Conservation (phyloP, 92 coral and sea anemone species). For the Desmophyllum pertusum region DNA sequence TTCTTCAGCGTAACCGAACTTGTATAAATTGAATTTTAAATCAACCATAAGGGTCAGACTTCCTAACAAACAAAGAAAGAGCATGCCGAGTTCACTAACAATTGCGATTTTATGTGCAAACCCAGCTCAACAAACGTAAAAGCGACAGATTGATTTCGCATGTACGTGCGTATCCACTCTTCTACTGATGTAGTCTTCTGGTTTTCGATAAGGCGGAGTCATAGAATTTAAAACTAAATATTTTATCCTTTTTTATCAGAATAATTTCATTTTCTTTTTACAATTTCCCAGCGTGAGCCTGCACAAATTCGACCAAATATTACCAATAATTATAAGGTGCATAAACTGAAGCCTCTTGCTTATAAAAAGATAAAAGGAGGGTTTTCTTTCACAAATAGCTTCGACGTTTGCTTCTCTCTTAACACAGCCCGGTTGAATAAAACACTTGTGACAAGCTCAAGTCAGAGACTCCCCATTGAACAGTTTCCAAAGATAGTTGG, state of each 20-base stretch:
- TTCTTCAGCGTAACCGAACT: neutral
- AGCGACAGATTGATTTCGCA: slow-evolving; percentile 10
- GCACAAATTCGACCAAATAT: slow-evolving; percentile 55
- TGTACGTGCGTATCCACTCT: neutral
- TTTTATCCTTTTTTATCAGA: slow-evolving; percentile 53
- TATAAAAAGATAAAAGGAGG: neutral
- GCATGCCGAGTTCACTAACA: slow-evolving; percentile 25
- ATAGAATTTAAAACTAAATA: slow-evolving; percentile 41
- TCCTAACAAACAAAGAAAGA: slow-evolving; percentile 15
- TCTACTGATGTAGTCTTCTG: slow-evolving; percentile 9
- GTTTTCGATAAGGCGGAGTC: slow-evolving; percentile 44
- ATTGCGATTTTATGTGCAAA: slow-evolving; percentile 4
- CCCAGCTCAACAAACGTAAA: neutral
- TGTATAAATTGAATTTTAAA: neutral
- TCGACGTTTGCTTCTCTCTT: slow-evolving; percentile 11
- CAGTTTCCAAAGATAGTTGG: slow-evolving; percentile 31
- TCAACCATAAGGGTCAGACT: neutral
- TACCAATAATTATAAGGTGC: slow-evolving; percentile 46
- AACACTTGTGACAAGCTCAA: neutral
- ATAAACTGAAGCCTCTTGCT: slow-evolving; percentile 22
- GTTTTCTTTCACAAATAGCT: slow-evolving; percentile 3
- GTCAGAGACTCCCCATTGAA: slow-evolving; percentile 46
- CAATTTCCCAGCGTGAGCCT: slow-evolving; percentile 52
- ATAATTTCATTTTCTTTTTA: slow-evolving; percentile 59
- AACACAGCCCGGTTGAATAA: slow-evolving; percentile 11